Percentiles rank a stretch among this genome's conserved stretches.
phyloP scores from a whole-genome alignment of 2,797 vertebrate species.

The Bradypodion ventrale region DNA sequence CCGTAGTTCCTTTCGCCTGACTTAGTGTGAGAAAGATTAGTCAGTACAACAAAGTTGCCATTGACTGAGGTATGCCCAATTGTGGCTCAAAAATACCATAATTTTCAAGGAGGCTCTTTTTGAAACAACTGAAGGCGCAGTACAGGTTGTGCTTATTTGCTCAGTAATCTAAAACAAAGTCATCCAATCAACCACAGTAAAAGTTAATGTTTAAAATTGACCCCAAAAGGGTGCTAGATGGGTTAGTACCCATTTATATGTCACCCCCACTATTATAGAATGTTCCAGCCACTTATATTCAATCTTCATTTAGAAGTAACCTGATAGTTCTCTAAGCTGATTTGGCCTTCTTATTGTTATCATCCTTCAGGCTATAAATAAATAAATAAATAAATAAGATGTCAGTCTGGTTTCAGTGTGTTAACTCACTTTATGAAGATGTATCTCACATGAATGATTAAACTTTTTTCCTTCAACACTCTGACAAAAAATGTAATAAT shows the following conservation, averaged over 20 bases:
- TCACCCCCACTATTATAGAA: conserved; percentile 35
- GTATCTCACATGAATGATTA: background rate
- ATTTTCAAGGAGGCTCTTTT: no score
- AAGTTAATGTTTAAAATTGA: conserved; percentile 35
- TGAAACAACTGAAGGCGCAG: background rate
- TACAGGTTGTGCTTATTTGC: background rate
- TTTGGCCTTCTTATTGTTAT: background rate
- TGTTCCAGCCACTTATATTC: conserved; percentile 44
- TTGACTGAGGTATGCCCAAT: no score
- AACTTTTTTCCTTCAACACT: background rate
- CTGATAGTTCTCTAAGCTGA: conserved; percentile 31
- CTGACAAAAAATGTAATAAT: background rate
- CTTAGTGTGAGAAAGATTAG: no score
- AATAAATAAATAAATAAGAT: no score
- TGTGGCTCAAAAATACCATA: no score
- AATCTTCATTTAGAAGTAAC: conserved; percentile 21
- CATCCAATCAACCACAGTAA: background rate
- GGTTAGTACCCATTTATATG: conserved; percentile 50
- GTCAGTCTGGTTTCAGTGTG: background rate
- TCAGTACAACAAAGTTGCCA: no score
- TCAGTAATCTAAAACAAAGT: background rate
- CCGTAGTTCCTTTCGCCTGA: no score
- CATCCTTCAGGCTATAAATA: background rate
- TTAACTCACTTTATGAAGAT: background rate
- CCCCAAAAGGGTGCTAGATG: conserved; percentile 34